Base-by-base conservation (phyloP, 2,797 vertebrate genomes). In the Mastacembelus armatus region DNA sequence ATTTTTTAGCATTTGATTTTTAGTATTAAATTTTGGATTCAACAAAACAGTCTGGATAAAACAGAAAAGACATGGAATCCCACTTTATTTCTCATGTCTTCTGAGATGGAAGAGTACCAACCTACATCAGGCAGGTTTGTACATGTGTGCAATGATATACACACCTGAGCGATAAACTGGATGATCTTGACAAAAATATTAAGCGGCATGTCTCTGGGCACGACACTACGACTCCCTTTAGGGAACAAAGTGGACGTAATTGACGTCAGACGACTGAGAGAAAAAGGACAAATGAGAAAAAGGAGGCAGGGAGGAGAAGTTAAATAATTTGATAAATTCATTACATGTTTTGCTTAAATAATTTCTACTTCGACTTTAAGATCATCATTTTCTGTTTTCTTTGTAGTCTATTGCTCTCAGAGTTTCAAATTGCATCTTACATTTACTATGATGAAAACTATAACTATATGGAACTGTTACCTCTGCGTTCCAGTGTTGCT, bases 101-200 rank as follows among this genome's bases (percentile, higher is more conserved):
- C 1, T 30, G 24, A 15, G n/a, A 24, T 3, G 22, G 43, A 40
- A n/a, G n/a, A n/a, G n/a, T n/a, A n/a, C n/a, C n/a, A n/a, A n/a
- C 16, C 4, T 22, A 15, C 9, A 38, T 40, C 7, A 21, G 26
- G 33, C 3, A 5, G 18, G 15, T 50, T 26, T 26, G n/a, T 36
- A 6, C 3, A 15, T 43, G 6, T 43, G 35, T 45, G 21, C 2
- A 22, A 38, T 11, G 29, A 3, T 63, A 64, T 22, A 78, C 66
- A 74, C 88, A 96, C 98, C 97, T 99, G 98, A 73, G 97, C 98
- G 81, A 99, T 99, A 89, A 99, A 99, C 90, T 99, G 98, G 88
- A 99, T 99, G 71, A 99, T 99, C 89, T 99, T 99, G 88, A 99
- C 98, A 70, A 99, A 99, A 81, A 99, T 99, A 81, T 99, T 99